A percentile compares a stretch with the other conserved stretches of the same genome.
Evolutionary conservation across 2,113 vertebrate species (phyloP).

Genomic region (Oncorhynchus tshawytscha): DNA sequence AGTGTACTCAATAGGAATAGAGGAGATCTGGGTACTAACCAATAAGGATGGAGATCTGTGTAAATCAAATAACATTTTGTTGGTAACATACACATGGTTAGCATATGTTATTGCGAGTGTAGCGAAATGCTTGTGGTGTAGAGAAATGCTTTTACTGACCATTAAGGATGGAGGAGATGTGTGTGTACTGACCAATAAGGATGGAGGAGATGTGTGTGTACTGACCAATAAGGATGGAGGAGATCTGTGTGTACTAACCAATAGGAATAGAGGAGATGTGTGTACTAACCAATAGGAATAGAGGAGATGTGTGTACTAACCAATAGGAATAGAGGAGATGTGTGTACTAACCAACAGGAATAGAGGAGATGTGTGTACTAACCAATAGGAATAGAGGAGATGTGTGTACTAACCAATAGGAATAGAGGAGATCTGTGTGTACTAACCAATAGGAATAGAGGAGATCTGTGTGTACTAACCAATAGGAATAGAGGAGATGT

Average conservation of each 20-base stretch:
- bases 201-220: neutral
- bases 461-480: too few relatives aligned
- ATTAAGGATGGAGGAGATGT: slow-evolving; percentile 78
- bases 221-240: slow-evolving; percentile 25
- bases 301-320: slow-evolving; percentile 71
- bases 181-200: neutral
- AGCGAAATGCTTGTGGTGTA: too few relatives aligned
- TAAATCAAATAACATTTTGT: too few relatives aligned
- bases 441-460: too few relatives aligned
- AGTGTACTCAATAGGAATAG: slow-evolving; percentile 80
- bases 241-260: slow-evolving; percentile 71
- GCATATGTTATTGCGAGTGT: too few relatives aligned
- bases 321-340: slow-evolving; percentile 53
- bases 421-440: too few relatives aligned
- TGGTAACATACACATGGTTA: too few relatives aligned
- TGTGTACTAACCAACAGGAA: too few relatives aligned
- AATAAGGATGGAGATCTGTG: neutral
- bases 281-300: neutral
- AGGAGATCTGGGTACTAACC: neutral
- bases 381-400: too few relatives aligned
- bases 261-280: slow-evolving; percentile 74
- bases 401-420: too few relatives aligned
- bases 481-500: too few relatives aligned
- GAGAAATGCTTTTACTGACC: slow-evolving; percentile 68
- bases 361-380: too few relatives aligned